These are phyloP conservation scores for Crypturellus tataupa DNA, from an alignment of 2,797 vertebrate genomes.

Conservation along the genomic window DNA sequence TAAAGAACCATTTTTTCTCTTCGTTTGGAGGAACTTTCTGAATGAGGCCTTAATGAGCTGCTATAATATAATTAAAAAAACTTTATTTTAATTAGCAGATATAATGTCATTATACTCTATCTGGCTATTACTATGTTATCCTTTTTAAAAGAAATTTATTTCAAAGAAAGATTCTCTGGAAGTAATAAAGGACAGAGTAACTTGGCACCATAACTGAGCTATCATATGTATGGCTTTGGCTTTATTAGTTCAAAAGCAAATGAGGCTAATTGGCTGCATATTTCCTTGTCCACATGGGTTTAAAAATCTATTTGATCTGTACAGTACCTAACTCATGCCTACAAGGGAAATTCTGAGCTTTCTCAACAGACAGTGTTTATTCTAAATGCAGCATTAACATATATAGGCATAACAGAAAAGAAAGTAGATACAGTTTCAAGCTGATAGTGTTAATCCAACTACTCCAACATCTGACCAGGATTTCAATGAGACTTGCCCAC, in stretches of 20 bases:
- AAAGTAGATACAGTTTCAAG: not conserved
- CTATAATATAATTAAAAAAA: no score
- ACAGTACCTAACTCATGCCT: not conserved
- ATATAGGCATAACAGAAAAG: not conserved
- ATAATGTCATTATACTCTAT: not conserved
- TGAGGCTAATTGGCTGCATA: not conserved
- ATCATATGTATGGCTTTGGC: not conserved
- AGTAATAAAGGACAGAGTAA: not conserved
- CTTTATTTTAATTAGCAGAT: not conserved
- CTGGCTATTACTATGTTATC: not conserved
- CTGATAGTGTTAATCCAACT: not conserved
- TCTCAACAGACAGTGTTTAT: not conserved
- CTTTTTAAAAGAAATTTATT: not conserved
- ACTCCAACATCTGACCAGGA: not conserved
- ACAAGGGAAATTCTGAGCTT: not conserved
- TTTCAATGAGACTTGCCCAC: not conserved
- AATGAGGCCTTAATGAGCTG: no score
- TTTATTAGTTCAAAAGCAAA: not conserved
- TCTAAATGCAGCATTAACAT: not conserved
- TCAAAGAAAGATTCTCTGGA: not conserved
- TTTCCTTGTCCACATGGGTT: not conserved
- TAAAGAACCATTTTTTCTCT: not conserved
- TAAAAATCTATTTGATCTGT: not conserved
- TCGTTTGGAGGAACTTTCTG: no score
- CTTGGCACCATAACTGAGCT: not conserved